Base-by-base conservation (phyloP, 2,797 vertebrate species). In the Sebastes steindachneri region DNA sequence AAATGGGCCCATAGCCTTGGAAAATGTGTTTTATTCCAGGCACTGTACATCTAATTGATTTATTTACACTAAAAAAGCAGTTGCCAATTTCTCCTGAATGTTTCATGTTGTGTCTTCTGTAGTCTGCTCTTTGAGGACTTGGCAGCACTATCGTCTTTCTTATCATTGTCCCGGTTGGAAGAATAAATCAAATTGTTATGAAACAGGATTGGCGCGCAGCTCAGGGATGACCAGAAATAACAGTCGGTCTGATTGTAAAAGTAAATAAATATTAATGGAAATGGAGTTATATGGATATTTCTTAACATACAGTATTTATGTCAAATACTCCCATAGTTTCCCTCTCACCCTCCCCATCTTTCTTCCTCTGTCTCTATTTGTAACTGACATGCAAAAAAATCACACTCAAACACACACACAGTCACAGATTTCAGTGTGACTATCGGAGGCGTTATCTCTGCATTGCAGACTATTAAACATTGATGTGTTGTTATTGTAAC, bases 401-500 rank as follows among this genome's bases (percentile, higher is more conserved):
- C 29, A 73, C 25, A 41, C 33, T 66, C 17, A 51, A 29, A 67
- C 48, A 31, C 68, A 31, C 66, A 75, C 33, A 83, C 59, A 84
- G 23, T 29, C 74, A 74, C 45, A 85, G 31, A 88, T 81, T 87
- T 76, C 58, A 81, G 58, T 76, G 79, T 37, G 78, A 87, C 88
- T 89, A 90, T 94, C 85, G 68, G 68, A 80, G 35, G 78, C 54
- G 68, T 93, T 94, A 93, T 93, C 90, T 84, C 87, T 87, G 89
- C 89, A 92, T 83, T 92, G 93, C 94, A 94, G 92, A 89, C 86
- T 88, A 93, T 95, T 94, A 95, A 93, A 92, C 91, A 94, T 94
- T 93, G 86, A 95, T 96, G 91, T 77, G 86, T 89, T 93, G 77
- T 92, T 93, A 90, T 93, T 92, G 87, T 94, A 92, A 91, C 80